Conservation (phyloP, 2,797 vertebrate species). For the Mallotus villosus region DNA sequence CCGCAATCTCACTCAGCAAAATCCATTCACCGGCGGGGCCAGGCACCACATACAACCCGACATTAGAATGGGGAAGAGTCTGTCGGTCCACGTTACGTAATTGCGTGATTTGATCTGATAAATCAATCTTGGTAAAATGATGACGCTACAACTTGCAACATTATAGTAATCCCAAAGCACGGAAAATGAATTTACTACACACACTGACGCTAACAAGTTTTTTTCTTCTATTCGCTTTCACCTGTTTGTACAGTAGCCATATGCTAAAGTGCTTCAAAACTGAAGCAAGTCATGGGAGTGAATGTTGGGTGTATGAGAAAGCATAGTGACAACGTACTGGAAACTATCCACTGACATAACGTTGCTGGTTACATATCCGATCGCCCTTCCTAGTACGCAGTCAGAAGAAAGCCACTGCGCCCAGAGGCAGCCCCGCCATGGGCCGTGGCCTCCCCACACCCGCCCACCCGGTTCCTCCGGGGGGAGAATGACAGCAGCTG, state of each 20-base stretch:
- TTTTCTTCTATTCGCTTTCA: no score
- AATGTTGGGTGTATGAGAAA: no score
- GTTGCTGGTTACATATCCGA: no score
- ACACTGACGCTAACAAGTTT: no score
- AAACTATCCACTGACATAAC: no score
- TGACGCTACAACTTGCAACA: neutral
- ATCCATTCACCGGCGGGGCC: neutral
- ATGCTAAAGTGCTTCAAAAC: no score
- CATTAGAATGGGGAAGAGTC: neutral
- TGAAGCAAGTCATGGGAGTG: no score
- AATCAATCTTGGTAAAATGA: no score
- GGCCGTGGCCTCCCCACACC: neutral
- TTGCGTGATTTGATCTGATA: neutral
- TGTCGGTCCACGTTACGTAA: neutral
- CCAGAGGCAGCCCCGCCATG: neutral
- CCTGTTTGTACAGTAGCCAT: no score
- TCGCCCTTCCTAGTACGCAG: conserved; percentile 5
- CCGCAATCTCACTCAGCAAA: conserved; percentile 11
- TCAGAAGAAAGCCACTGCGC: neutral
- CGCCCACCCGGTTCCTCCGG: neutral
- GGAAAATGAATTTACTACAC: no score
- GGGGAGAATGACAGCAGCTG: conserved; percentile 12
- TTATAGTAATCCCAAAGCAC: neutral
- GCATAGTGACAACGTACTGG: no score
- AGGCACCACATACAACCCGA: neutral